These are phyloP conservation scores for Pseudorhiza aurosa DNA, from an alignment of 30 jellyfish, hydroid and myxozoan species.

Conservation along the genomic window DNA sequence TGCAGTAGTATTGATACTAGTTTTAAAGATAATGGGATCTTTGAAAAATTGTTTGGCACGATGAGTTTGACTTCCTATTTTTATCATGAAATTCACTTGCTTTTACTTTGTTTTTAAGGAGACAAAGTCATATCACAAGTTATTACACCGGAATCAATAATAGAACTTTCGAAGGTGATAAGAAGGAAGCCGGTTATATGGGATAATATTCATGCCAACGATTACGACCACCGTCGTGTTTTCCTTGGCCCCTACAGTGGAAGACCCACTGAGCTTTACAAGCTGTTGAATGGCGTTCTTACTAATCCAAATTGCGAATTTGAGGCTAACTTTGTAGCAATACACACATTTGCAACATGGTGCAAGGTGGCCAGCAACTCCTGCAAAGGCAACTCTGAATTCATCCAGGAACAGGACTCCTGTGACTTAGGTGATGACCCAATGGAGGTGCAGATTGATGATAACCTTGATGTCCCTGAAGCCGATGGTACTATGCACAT, in stretches of 20 bases:
- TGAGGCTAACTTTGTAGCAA: constrained; percentile 89
- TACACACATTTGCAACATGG: constrained; percentile 93
- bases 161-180: constrained; percentile 71
- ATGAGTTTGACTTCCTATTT: no score
- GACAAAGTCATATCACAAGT: constrained; percentile 85
- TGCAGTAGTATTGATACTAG: no score
- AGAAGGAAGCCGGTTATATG: constrained; percentile 94
- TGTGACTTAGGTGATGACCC: constrained; percentile 75
- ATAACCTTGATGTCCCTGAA: constrained; percentile 49
- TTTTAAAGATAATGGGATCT: no score
- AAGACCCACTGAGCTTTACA: constrained; percentile 86
- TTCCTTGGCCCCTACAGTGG: constrained; percentile 98
- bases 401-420: constrained; percentile 21
- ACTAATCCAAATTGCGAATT: constrained; percentile 98
- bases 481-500: constrained; percentile 83
- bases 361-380: constrained; percentile 62
- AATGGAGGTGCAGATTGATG: constrained; percentile 91
- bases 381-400: constrained; percentile 12
- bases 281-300: constrained; percentile 75
- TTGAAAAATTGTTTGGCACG: no score
- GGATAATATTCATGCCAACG: constrained; percentile 99
- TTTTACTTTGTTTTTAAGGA: constrained; percentile 57
- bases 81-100: no score
- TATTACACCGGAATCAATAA: constrained; percentile 73
- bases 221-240: constrained; percentile 95